Base-by-base conservation (phyloP, 2,888 invertebrate species). In the Tridacna crocea region DNA sequence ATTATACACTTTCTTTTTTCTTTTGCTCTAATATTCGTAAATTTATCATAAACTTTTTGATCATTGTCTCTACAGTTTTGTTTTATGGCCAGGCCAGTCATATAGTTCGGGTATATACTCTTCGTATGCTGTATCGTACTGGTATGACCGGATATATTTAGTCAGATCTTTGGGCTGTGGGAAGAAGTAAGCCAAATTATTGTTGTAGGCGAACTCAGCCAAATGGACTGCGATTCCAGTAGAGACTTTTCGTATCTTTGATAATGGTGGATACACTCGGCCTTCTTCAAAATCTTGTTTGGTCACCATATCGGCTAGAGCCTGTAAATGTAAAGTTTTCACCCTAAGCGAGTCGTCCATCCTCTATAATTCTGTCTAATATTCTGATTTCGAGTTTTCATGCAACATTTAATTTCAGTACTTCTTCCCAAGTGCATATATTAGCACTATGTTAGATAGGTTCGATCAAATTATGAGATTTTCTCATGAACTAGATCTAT, bases 261-360 rank as follows among this genome's bases (percentile, higher is more conserved):
- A 95, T n/a, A 99, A 95, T 0, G 98, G 98, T n/a, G 99, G 99
- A 95, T 99, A 99, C 76, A 99, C 95, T 87, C 98, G 96, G 80
- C 99, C 99, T 77, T 96, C 96, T 0, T 96, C 96, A 91, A 99
- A 95, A 94, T 99, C 97, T 0, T 96, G 96, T 70, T 97, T 96
- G 0, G 96, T 96, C 12, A 99, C 99, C 75, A 98, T 95, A 3
- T 96, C 96, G 0, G 99, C 96, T 76, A 99, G 95, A 75, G 97
- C 96, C 96, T 97, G 94, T 68, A 94, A 79, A 55, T 19, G 19
- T 36, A 36, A 36, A 36, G 36, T 36, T 36, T 8, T 36, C 36
- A 36, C 3, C 36, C 8, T 36, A 2, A 36, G 36, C 36, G 8
- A 36, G 3, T 36, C 36, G 36, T 4, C 8, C 36, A 36, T 36